Base-by-base conservation (phyloP, 2,113 vertebrate genomes). In the Glaucidium brasilianum region DNA sequence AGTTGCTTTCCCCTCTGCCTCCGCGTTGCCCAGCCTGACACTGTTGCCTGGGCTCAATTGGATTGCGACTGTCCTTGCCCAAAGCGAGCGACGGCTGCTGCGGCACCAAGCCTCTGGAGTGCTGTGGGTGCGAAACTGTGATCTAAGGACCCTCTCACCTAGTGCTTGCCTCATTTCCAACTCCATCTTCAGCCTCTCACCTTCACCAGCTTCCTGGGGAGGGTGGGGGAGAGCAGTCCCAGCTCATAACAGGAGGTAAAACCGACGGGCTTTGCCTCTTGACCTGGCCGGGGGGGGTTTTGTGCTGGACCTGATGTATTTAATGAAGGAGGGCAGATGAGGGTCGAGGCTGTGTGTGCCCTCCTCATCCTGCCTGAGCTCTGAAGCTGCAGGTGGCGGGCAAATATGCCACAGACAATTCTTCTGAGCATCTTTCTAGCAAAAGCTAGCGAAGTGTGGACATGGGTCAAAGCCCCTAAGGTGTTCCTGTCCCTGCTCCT, bases 181-280 rank as follows among this genome's bases (percentile, higher is more conserved):
- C 93, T 85, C 58, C 96, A 94, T 97, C 88, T 25, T 94, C 82
- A 56, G 53, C 88, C 86, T 95, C 84, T 94, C 88, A 47, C 66
- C 66, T 49, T 81, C 94, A 77, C 63, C 35, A 1, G 17, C 18
- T 5, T 22, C 63, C 52, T 5, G 26, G 73, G 95, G 37, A 23
- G 86, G 83, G 55, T 4, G 64, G 83, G 92, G 66, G 11, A 35
- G 39, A 25, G 88, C 72, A 5, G 49, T 2, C 17, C 3, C 15
- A 15, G 58, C 30, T 80, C 29, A 0, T 0, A 2, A 2, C 59
- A 20, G 93, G 58, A 17, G 79, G 9, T 29, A 1, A 45, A 60
- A 15, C 0, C 12, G 43, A 3, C 1, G 1, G 4, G 5, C 26
- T 50, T 50, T 67, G 56, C 25, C 10, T 52, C 8, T 21, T 25